phyloP scores from a whole-genome alignment of 2,797 vertebrate genomes.

The Syngnathus acus region DNA sequence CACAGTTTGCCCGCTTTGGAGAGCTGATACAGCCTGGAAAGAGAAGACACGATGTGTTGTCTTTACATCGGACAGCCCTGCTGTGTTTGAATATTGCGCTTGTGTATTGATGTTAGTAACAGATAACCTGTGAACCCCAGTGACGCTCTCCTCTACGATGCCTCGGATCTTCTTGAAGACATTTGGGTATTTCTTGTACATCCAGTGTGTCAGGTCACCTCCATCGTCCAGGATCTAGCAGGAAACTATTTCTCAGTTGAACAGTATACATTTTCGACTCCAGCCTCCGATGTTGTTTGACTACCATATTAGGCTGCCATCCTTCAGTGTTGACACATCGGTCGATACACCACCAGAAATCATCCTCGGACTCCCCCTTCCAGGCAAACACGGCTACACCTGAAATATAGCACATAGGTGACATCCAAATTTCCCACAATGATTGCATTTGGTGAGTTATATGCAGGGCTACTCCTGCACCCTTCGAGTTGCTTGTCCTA shows the following conservation, averaged over 20 bases:
- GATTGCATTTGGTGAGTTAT: neutral
- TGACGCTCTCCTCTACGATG: slow-evolving; percentile 95
- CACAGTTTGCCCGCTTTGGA: slow-evolving; percentile 93
- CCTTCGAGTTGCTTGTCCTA: neutral
- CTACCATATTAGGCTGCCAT: slow-evolving; percentile 93
- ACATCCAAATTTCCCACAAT: neutral
- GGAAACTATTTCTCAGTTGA: slow-evolving; percentile 1
- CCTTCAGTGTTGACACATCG: slow-evolving; percentile 83
- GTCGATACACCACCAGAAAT: slow-evolving; percentile 98
- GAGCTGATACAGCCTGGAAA: slow-evolving; percentile 83
- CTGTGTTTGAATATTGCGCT: neutral
- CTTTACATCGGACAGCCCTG: neutral
- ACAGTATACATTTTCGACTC: neutral
- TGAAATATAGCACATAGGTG: slow-evolving; percentile 45
- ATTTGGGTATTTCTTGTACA: slow-evolving; percentile 93
- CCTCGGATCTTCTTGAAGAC: slow-evolving; percentile 94
- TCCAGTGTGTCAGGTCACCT: slow-evolving; percentile 94
- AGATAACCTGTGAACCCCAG: slow-evolving; percentile 88
- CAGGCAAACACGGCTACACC: slow-evolving; percentile 91
- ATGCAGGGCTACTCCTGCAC: neutral
- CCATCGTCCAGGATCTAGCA: slow-evolving; percentile 89
- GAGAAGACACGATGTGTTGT: neutral
- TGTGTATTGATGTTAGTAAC: neutral
- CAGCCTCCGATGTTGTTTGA: neutral
- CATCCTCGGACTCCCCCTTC: slow-evolving; percentile 94